These are phyloP conservation scores for Dendrocincla fuliginosa DNA, from an alignment of 2,797 vertebrate species.

Conservation along the genomic window DNA sequence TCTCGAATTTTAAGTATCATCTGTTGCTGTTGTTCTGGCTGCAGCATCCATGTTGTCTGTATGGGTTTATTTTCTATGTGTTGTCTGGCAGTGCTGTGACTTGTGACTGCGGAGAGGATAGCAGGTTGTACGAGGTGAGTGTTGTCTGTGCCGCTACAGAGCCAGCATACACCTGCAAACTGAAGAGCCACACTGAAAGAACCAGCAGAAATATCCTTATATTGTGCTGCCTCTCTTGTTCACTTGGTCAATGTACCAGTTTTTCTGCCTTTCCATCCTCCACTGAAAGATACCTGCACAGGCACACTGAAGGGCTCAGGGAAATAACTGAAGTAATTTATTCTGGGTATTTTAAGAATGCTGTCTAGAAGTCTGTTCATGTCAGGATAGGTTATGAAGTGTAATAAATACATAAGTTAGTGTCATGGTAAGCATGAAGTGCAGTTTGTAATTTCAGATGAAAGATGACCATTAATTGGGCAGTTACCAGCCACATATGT, in stretches of 20 bases:
- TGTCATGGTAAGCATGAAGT: not conserved
- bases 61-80: not conserved
- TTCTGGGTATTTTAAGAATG: not conserved
- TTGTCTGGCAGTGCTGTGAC: not conserved
- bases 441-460: not conserved
- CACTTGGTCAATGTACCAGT: not conserved
- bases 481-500: not conserved
- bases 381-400: not conserved
- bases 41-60: not conserved
- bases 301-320: not conserved
- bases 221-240: not conserved
- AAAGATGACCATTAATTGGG: not conserved
- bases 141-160: accelerated
- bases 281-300: not conserved
- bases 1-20: not conserved
- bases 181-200: accelerated
- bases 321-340: not conserved
- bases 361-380: not conserved
- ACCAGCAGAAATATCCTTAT: not conserved
- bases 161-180: not conserved
- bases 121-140: not conserved
- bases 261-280: not conserved
- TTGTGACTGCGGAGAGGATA: not conserved
- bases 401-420: not conserved
- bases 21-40: not conserved